A percentile compares a stretch with the other conserved stretches of the same genome.
phyloP scores from a whole-genome alignment of 2,797 vertebrate species.

The Pogonophryne albipinna region DNA sequence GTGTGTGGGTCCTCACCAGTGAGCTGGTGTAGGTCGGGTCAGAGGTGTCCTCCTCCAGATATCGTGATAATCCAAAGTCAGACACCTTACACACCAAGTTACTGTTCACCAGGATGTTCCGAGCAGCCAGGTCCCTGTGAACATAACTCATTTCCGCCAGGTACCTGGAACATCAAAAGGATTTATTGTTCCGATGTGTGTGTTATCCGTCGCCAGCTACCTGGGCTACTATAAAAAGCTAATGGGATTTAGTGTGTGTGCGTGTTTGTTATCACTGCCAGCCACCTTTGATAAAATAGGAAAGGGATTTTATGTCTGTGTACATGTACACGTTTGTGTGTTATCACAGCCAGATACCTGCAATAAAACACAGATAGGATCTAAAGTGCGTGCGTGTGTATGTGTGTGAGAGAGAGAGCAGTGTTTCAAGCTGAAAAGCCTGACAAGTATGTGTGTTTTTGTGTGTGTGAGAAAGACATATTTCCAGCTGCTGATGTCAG shows the following conservation, averaged over 20 bases:
- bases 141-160: slow-evolving; percentile 96
- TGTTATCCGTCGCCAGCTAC: slow-evolving; percentile 62
- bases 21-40: slow-evolving; percentile 81
- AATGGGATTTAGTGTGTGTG: slow-evolving; percentile 57
- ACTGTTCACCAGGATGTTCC: slow-evolving; percentile 96
- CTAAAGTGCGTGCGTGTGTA: slow-evolving; percentile 21
- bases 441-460: not conserved
- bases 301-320: slow-evolving; percentile 60
- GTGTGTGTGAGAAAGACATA: not conserved
- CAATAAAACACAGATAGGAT: slow-evolving; percentile 57
- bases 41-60: slow-evolving; percentile 77
- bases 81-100: slow-evolving; percentile 97
- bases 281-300: slow-evolving; percentile 47
- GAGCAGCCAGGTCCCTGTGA: slow-evolving; percentile 93
- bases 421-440: slow-evolving; percentile 25
- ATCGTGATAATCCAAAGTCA: slow-evolving; percentile 91
- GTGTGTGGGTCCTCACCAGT: slow-evolving; percentile 67
- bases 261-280: slow-evolving; percentile 28
- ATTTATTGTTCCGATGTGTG: slow-evolving; percentile 48
- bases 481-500: slow-evolving; percentile 24
- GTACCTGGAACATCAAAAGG: slow-evolving; percentile 85
- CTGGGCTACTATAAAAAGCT: slow-evolving; percentile 44
- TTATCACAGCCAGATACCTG: slow-evolving; percentile 37
- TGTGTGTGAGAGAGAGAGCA: slow-evolving; percentile 14
- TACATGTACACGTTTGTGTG: slow-evolving; percentile 40